Base-by-base conservation (phyloP, 2,888 invertebrate genomes). In the Terebella lapidaria region DNA sequence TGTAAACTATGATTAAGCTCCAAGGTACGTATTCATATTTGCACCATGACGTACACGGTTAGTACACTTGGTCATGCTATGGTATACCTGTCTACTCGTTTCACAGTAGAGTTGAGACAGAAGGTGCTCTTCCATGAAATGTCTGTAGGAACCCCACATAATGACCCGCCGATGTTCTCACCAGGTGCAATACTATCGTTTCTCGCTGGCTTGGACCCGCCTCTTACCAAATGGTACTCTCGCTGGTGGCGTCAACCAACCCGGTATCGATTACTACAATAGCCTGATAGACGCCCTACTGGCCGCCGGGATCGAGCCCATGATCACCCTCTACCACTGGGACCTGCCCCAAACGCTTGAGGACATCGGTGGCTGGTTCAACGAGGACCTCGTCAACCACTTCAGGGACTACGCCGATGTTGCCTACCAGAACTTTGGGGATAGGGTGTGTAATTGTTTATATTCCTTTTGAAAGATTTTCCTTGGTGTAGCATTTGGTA, bases 261-360 rank as follows among this genome's bases (percentile, higher is more conserved):
- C 85, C 1, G 92, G 90, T 20, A 83, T 92, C 15, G 81, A 85
- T 59, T 90, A 90, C 79, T 92, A 92, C 77, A 87, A 86, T 71
- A 85, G 87, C 67, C 79, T 92, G 49, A 88, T 92, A 57, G 83
- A 89, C 71, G 88, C 87, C 70, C 82, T 91, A 5, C 66, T 87
- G 5, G 81, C 78, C 1, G 81, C 83, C 3, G 83, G 83, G 18
- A 86, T 89, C 59, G 75, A 80, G 58, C 87, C 88, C 3, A 74
- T 81, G 74, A 75, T 84, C 3, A 86, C 85, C 82, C 85, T 79
- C 82, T n/a, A n/a, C n/a, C n/a, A n/a, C n/a, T n/a, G n/a, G n/a
- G n/a, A n/a, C n/a, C n/a, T n/a, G n/a, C n/a, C 81, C 0, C 74
- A 80, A 47, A 68, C 71, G 5, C 70, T 82, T 24, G 76, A 80